Base-by-base conservation (phyloP, 2,888 invertebrate genomes). In the Prenolepis imparis region DNA sequence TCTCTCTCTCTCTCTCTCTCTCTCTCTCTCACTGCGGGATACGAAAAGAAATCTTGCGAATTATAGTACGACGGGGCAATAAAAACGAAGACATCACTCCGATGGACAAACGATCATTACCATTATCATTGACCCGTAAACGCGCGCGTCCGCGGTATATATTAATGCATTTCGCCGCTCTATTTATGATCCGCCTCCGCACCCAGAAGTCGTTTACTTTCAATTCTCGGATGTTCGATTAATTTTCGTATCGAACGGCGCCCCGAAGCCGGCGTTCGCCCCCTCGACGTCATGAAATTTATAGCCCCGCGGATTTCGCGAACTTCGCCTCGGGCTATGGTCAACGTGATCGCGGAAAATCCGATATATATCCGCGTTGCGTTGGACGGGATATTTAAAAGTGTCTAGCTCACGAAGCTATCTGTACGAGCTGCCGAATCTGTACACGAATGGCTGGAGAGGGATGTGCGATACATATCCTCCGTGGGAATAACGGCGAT, bases 201-300 rank as follows among this genome's bases (percentile, higher is more conserved):
- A 59, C n/a, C n/a, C 70, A 81, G 84, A 57, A 48, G 81, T 75
- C 84, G 86, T 90, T 90, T 90, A 90, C 89, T 90, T 89, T 88
- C 89, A 86, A 90, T 90, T 90, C 90, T 86, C 87, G 83, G 84
- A 86, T 84, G 85, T 73, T 84, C 88, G 86, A 90, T 90, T 90
- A 90, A 90, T 90, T 90, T 86, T 84, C 90, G 82, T 74, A 88
- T 87, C 90, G 86, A 77, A n/a, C 61, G 82, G 83, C 59, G 81
- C 18, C 72, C 63, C 70, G 55, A 41, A 39, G 21, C 44, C 59
- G 32, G 48, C 78, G 55, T 61, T 41, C 55, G 32, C 59, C 24
- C 70, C 36, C 61, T 61, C 74, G 63, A 32, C 32, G 39, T 24
- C 55, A 48, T 44, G 68, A 83, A 82, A 84, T 86, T 86, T 87